Evolutionary conservation across 2,113 vertebrate species (phyloP).

Genomic region (Clinocottus analis): DNA sequence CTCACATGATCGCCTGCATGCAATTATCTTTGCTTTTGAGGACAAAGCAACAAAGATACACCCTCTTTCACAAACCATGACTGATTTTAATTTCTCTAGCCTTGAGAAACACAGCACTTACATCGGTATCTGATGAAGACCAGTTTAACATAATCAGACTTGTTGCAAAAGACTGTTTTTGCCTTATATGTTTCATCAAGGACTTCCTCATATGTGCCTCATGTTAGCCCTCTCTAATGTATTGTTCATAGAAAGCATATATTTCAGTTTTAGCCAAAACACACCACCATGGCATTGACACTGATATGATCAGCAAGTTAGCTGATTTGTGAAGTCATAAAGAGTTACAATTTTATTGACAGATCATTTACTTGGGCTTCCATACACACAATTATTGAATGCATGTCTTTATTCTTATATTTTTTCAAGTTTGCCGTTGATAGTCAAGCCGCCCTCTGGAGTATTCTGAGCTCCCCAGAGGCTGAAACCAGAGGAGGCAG

Average conservation of each 20-base stretch:
- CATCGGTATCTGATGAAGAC: conserved; percentile 25
- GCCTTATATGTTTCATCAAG: conserved; percentile 23
- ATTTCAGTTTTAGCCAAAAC: not conserved
- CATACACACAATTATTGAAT: not conserved
- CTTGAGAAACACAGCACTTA: conserved; percentile 29
- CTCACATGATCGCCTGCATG: conserved; percentile 22
- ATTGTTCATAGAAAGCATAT: conserved; percentile 11
- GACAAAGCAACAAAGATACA: conserved; percentile 34
- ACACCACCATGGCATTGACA: not conserved
- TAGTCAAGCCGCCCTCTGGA: conserved; percentile 38
- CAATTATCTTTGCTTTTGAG: conserved; percentile 52
- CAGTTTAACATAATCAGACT: conserved; percentile 20
- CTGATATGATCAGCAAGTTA: not conserved
- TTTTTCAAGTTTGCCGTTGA: conserved; percentile 14
- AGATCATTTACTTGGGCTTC: not conserved
- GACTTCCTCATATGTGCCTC: conserved; percentile 6
- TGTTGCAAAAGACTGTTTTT: conserved; percentile 7
- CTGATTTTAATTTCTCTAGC: conserved; percentile 32
- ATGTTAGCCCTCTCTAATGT: not conserved
- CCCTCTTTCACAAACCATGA: conserved; percentile 31
- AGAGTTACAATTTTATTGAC: not conserved
- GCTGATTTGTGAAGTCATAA: not conserved
- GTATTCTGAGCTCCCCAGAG: conserved; percentile 59
- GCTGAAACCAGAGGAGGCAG: conserved; percentile 61
- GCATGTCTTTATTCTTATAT: conserved; percentile 6